Evolutionary conservation across 2,888 invertebrate species (phyloP).

Genomic region (Plagodis pulveraria): DNA sequence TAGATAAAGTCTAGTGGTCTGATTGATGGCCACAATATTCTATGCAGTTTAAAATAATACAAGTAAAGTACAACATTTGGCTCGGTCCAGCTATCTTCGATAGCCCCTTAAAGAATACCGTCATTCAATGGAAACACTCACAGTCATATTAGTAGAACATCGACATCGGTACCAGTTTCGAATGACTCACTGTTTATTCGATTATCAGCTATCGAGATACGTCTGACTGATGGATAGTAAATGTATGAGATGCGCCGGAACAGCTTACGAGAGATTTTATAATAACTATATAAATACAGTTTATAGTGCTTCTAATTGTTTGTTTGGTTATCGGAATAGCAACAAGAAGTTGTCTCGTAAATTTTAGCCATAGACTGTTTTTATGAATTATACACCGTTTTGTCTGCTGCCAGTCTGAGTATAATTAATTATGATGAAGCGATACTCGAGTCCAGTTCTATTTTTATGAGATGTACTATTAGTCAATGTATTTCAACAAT

Average conservation of each 20-base stretch:
- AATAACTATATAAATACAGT: conserved; percentile 5
- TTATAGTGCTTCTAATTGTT: conserved; percentile 13
- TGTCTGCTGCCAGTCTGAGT: not conserved
- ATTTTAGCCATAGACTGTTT: conserved; percentile 12
- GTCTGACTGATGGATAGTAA: conserved; percentile 54
- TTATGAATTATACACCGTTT: conserved; percentile 8
- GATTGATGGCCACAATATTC: too few species aligned
- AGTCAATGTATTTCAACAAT: too few species aligned
- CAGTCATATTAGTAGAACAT: conserved; percentile 20
- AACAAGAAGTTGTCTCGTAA: conserved; percentile 22
- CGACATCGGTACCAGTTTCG: conserved; percentile 31
- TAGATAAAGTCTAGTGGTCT: too few species aligned
- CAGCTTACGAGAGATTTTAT: conserved; percentile 17
- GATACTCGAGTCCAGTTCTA: too few species aligned
- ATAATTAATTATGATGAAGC: too few species aligned
- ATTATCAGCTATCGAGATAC: conserved; percentile 59
- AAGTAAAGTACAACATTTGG: not conserved
- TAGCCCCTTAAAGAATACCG: not conserved
- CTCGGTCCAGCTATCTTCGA: not conserved
- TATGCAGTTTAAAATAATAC: not conserved
- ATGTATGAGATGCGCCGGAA: conserved; percentile 31
- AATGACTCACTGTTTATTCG: conserved; percentile 75
- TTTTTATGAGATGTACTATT: too few species aligned
- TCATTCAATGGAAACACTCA: conserved; percentile 12
- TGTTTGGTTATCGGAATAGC: conserved; percentile 24